Percentiles rank a stretch among this genome's conserved stretches.
These are phyloP conservation scores for Agonopterix subpropinquella DNA, from an alignment of 2,888 invertebrate genomes.

Conservation along the genomic window DNA sequence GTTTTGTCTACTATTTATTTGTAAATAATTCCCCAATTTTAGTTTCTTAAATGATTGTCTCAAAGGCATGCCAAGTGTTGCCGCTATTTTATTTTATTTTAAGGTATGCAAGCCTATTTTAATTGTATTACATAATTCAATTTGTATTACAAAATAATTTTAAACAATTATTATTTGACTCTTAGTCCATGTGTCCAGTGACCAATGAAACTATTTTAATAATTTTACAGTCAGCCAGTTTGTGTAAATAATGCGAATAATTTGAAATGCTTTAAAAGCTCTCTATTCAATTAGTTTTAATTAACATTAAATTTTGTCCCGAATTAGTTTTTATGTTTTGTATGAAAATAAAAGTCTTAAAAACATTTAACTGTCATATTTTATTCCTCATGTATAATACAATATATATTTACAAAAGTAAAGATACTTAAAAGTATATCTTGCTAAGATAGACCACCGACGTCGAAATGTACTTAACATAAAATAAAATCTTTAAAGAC, in stretches of 20 bases:
- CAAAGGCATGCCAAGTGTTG: no score
- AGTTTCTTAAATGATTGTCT: no score
- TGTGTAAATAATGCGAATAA: neutral
- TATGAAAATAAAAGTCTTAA: neutral
- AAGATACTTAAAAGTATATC: no score
- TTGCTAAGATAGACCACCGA: no score
- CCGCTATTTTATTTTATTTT: neutral
- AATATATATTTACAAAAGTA: neutral
- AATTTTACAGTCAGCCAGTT: neutral
- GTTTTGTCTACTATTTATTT: slow-evolving; percentile 2
- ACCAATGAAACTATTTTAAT: neutral
- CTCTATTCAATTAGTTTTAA: slow-evolving; percentile 8
- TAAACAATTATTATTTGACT: neutral
- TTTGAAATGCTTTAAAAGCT: slow-evolving; percentile 10
- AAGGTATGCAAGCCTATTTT: neutral
- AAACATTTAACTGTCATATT: no score
- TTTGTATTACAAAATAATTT: neutral
- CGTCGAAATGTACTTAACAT: neutral
- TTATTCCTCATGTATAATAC: neutral
- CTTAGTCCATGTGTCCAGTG: neutral
- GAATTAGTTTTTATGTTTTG: neutral
- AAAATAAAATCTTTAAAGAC: neutral
- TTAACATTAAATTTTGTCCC: neutral
- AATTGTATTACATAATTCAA: neutral
- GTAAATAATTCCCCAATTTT: neutral